These are phyloP conservation scores for Xestia ashworthii DNA, from an alignment of 2,888 invertebrate species.

Conservation along the genomic window DNA sequence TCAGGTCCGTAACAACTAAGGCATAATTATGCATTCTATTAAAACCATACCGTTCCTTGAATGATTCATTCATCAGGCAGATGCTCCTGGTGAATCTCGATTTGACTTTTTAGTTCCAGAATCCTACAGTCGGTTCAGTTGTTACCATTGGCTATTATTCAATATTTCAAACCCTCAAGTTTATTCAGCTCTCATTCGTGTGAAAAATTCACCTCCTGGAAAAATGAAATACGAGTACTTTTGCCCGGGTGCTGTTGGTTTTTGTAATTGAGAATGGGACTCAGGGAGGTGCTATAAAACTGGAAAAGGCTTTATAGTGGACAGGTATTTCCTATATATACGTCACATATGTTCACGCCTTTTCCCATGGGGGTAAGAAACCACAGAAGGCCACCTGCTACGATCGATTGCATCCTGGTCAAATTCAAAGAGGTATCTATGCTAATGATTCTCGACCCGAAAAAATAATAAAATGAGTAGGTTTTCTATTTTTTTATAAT, in stretches of 20 bases:
- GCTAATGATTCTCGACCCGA: too few species aligned
- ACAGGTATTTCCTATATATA: not conserved
- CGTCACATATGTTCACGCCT: not conserved
- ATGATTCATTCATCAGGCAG: not conserved
- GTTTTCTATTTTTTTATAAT: too few species aligned
- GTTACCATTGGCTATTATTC: not conserved
- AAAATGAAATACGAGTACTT: not conserved
- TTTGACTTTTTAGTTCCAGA: not conserved
- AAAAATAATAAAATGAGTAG: too few species aligned
- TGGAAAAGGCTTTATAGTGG: not conserved
- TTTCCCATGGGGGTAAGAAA: not conserved
- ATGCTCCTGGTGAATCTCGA: not conserved
- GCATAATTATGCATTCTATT: too few species aligned
- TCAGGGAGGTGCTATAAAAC: conserved; percentile 17
- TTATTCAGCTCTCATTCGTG: not conserved
- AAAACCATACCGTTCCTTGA: not conserved
- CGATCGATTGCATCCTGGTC: too few species aligned
- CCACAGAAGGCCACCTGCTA: not conserved
- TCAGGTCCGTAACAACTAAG: too few species aligned
- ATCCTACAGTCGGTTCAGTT: not conserved
- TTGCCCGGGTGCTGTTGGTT: not conserved
- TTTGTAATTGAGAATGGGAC: too few species aligned
- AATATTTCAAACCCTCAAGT: not conserved
- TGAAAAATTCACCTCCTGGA: not conserved
- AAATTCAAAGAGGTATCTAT: too few species aligned